Evolutionary conservation across 2,797 vertebrate species (phyloP).

Genomic region (Myiotriccus ornatus): DNA sequence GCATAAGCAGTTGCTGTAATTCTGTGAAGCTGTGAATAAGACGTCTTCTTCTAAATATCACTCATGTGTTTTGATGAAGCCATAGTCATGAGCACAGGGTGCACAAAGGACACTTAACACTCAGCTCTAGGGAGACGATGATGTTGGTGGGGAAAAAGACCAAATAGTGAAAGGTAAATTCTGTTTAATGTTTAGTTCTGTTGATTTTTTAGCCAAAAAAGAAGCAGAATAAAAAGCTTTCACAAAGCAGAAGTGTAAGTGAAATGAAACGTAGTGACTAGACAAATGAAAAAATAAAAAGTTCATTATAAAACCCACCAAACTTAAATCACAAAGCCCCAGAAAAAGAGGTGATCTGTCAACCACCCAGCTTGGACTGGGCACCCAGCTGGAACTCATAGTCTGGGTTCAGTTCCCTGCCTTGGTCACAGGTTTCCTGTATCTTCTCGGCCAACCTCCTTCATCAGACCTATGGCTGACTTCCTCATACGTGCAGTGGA

Average conservation of each 20-base stretch:
- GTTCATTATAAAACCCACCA: not conserved
- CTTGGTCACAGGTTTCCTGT: slow-evolving; percentile 18
- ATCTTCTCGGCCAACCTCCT: not conserved
- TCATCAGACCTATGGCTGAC: not conserved
- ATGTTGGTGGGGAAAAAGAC: not conserved
- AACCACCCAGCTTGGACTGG: not conserved
- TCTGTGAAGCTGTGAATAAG: not conserved
- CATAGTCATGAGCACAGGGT: not conserved
- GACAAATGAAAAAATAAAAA: not conserved
- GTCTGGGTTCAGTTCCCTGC: slow-evolving; percentile 39
- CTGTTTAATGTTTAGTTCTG: not conserved
- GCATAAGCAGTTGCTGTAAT: not conserved
- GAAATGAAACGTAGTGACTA: slow-evolving; percentile 55
- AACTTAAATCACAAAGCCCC: not conserved
- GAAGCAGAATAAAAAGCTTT: slow-evolving; percentile 5
- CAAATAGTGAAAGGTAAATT: not conserved
- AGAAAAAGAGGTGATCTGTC: not conserved
- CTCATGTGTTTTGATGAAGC: not conserved
- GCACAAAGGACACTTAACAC: not conserved
- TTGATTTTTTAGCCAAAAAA: not conserved
- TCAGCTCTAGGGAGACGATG: not conserved
- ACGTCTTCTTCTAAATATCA: not conserved
- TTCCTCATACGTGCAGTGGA: not conserved
- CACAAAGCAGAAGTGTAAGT: slow-evolving; percentile 61
- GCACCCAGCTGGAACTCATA: slow-evolving; percentile 35